Base-by-base conservation (phyloP, 2,888 invertebrate species). In the Myopa tessellatipennis region DNA sequence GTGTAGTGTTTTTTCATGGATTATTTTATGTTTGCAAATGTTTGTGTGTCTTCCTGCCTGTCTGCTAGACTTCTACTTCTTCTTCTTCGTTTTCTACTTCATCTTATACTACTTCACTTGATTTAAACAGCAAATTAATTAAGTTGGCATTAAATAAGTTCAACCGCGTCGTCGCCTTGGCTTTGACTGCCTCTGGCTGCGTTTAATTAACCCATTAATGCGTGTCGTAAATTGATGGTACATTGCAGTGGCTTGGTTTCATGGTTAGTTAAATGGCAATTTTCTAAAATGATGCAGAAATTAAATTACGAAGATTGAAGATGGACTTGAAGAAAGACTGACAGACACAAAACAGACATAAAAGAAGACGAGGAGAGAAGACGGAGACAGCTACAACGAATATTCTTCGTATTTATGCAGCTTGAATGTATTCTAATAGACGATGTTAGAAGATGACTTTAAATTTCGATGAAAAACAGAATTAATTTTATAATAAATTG, bases 91-190 rank as follows among this genome's bases (percentile, higher is more conserved):
- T 45, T 18, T 18, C 6, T 45, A n/a, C 50, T 12, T 45, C 68
- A 45, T 34, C 36, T 18, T 16, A 40, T n/a, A 50, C 26, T 61
- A n/a, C 26, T 61, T 61, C 6, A 26, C 65, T 65, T 34, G 38
- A 65, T 65, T 7, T 65, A 65, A 65, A 65, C 14, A 14, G 65
- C 65, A 65, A 65, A 65, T 65, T 65, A 70, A 70, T 70, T 69
- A 50, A 69, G 52, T 65, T 65, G 38, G 16, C n/a, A 69, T 69
- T 69, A 50, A 18, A 69, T 26, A 69, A 69, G 69, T 52, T 71
- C 71, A 58, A 58, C 36, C 10, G n/a, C 71, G 58, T 55, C 71
- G 73, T 55, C 71, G 73, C 67, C 67, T 68, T 75, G 68, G 60
- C 67, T 75, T 68, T 75, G 75, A 60, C 60, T 75, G 68, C 10